Percentiles rank a stretch among this genome's conserved stretches.
These are phyloP conservation scores for Drosophila lini DNA, from an alignment of 1,140 invertebrate genomes.

Conservation along the genomic window DNA sequence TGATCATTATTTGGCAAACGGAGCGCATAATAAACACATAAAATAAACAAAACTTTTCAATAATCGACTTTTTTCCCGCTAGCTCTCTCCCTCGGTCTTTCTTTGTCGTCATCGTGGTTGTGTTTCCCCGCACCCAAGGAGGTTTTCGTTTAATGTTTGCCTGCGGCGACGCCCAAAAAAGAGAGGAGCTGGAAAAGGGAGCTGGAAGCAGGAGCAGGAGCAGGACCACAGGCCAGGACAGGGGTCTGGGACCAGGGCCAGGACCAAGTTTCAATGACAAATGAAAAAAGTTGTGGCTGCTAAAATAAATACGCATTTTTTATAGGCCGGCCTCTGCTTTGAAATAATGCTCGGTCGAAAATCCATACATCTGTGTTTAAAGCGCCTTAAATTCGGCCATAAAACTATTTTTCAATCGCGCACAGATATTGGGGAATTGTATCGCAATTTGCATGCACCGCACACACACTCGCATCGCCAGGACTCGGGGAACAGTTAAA, in stretches of 20 bases:
- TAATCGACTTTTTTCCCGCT: conserved; percentile 75
- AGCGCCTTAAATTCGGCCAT: conserved; percentile 51
- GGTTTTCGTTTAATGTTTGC: conserved; percentile 75
- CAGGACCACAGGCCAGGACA: conserved; percentile 23
- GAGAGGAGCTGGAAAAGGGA: conserved; percentile 8
- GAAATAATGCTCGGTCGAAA: conserved; percentile 32
- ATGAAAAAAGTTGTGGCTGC: conserved; percentile 75
- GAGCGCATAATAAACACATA: conserved; percentile 83
- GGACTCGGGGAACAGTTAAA: conserved; percentile 43
- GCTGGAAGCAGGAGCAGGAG: conserved; percentile 1
- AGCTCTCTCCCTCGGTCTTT: conserved; percentile 1
- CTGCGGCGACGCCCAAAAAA: conserved; percentile 49
- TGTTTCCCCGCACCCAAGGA: conserved; percentile 28
- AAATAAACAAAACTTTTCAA: conserved; percentile 83
- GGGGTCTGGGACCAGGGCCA: conserved; percentile 16
- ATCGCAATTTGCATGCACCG: conserved; percentile 76
- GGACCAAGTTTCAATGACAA: conserved; percentile 82
- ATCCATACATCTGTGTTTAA: conserved; percentile 32
- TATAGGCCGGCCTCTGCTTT: conserved; percentile 53
- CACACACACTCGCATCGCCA: conserved; percentile 28
- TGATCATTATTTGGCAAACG: conserved; percentile 83
- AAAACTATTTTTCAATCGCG: conserved; percentile 68
- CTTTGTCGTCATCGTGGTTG: conserved; percentile 21
- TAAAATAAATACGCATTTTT: conserved; percentile 78
- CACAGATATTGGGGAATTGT: conserved; percentile 68